Base-by-base conservation (phyloP, 2,113 vertebrate species). In the Nycticorax nycticorax region DNA sequence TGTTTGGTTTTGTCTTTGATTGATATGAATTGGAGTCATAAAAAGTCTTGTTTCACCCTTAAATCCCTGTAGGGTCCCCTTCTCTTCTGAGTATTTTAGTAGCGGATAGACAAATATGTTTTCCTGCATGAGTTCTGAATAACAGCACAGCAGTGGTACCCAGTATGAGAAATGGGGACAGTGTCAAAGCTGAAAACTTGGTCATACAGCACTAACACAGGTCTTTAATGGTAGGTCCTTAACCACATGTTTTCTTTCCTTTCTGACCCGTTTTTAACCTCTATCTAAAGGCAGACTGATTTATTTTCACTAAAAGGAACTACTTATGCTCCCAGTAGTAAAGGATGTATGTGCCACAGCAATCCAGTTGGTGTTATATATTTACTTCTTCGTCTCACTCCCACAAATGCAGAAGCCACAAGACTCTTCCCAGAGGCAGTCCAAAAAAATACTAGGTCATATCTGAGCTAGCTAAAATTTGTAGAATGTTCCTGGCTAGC, bases 1-100 rank as follows among this genome's bases (percentile, higher is more conserved):
- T 88, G 92, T 93, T 98, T 97, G 91, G 47, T 87, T 94, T 93
- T 89, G 95, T 95, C 91, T 98, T 96, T 98, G 97, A 98, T 96
- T 96, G 97, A 97, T 97, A 96, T 57, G 92, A 97, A 96, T 89
- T 71, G 59, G 20, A 62, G 50, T 86, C 53, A 67, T 96, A 78
- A 88, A 85, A 50, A 19, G 28, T 41, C 62, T 85, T 88, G 28
- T 90, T 90, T 68, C 20, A 48, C 37, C 28, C 66, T 56, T 66
- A 92, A 79, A 63, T 72, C 67, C 19, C 79, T 53, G 22, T 33
- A 91, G 55, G 22, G 3, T 66, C 8, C 24, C 4, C 5, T 72
- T 96, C 74, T 50, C n/a, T 74, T 95, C 30, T 35, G 53, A 88
- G 47, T 43, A 23, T 26, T 12, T 62, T 93, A 64, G 56, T 66